Base-by-base conservation (phyloP, 2,888 invertebrate genomes). In the Protonemura montana region DNA sequence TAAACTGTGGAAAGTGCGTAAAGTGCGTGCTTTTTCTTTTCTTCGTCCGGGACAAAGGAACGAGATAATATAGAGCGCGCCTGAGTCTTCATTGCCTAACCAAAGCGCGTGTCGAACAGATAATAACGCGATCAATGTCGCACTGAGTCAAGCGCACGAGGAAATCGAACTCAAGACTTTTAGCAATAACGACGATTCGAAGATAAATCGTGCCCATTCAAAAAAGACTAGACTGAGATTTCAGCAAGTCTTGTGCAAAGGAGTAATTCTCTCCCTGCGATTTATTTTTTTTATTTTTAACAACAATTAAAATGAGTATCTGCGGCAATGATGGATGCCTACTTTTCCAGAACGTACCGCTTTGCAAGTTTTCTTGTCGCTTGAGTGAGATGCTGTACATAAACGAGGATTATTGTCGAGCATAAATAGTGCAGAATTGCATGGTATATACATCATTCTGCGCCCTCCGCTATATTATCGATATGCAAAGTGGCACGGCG, bases 1-100 rank as follows among this genome's bases (percentile, higher is more conserved):
- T 59, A 59, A 59, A 59, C 59, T 59, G 59, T 59, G 59, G 59
- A 59, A 59, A 59, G 59, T 59, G 59, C 59, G 59, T 59, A 59
- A 21, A 59, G 59, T 59, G 59, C 59, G 59, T 59, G 59, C 59
- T 59, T 59, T 59, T 21, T 59, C 59, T 59, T 59, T 59, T 21
- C 59, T 21, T 21, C 59, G 21, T 59, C 13, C 59, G 6, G 59
- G 59, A 21, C 59, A 21, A 59, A 21, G 59, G 59, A 59, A 59
- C 16, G 3, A 59, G 35, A 35, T 35, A 35, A 35, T 35, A 35
- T 35, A 35, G 10, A 35, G 35, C 21, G 59, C 59, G 59, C 59
- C 1, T 13, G 59, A 21, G 21, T 21, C 59, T 59, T 21, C 59
- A 59, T 59, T 59, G 59, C 59, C 16, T 59, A 10, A 59, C 59